Conservation (phyloP, 1,140 invertebrate species). For the Triops cancriformis region DNA sequence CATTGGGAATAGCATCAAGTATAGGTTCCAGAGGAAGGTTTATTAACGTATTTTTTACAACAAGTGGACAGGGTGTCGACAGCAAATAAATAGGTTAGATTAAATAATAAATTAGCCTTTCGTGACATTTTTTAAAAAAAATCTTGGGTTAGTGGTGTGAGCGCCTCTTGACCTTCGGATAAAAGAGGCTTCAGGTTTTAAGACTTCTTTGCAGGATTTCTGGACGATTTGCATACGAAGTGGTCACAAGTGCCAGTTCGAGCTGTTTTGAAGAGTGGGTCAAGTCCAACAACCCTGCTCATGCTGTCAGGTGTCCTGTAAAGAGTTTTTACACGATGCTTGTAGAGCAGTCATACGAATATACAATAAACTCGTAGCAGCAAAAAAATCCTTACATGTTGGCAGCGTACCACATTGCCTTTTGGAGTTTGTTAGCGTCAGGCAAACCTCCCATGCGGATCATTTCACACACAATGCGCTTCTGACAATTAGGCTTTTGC, state of each 20-base stretch:
- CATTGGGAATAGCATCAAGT: background rate
- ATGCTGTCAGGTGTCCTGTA: background rate
- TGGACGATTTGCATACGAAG: background rate
- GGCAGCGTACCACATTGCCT: conserved; percentile 36
- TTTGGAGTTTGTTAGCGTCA: conserved; percentile 36
- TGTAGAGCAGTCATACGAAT: too few species aligned
- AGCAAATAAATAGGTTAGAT: conserved; percentile 3
- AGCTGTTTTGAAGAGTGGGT: background rate
- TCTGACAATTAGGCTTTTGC: conserved; percentile 35
- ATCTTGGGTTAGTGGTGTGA: too few species aligned
- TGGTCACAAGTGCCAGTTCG: background rate
- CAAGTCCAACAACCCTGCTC: background rate
- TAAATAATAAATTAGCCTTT: background rate
- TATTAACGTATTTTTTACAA: background rate
- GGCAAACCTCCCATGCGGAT: conserved; percentile 34
- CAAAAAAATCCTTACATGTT: conserved; percentile 34
- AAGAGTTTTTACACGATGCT: background rate
- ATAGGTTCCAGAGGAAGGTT: background rate
- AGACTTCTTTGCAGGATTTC: background rate
- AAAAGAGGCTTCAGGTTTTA: background rate
- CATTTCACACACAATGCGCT: conserved; percentile 38
- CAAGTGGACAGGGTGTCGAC: background rate
- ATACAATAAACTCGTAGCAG: background rate
- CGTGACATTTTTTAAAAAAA: too few species aligned
- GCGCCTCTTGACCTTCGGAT: too few species aligned